Evolutionary conservation across 1,140 invertebrate species (phyloP), one percentile per base, ranked within the genome.

Genomic region (Pentalonia nigronervosa): DNA sequence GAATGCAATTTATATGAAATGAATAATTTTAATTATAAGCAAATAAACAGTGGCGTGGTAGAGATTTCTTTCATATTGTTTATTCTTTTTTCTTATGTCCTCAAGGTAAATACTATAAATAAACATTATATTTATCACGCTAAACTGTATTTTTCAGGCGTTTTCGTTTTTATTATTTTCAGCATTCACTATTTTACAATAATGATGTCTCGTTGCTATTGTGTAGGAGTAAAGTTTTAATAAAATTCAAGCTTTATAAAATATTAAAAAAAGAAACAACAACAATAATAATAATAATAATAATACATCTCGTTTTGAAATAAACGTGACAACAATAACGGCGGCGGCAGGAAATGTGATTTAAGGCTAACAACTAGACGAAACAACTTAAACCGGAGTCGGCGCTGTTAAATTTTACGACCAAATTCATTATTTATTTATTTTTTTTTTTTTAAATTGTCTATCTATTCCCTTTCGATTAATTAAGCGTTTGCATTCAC

Each of bases 91-190:
- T 47, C 25, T 89, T 36, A 53, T 89, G 8, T 53, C 50, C 50
- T 34, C 34, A 4, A 89, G 34, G 48, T 56, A 89, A 56, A 56
- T 56, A 14, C 23, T 76, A 86, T 86, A 53, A 56, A 30, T 47
- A 47, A n/a, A 53, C 36, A 53, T 56, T 87, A 48, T 87, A 87
- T 84, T 30, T 56, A 89, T 89, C 50, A 41, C 3, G 34, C 6
- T 76, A 34, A 25, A 41, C 36, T 36, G 11, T 23, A 23, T n/a
- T 34, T 89, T 89, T 11, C 23, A 23, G 21, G 20, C 48, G 21
- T 89, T 89, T 89, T 36, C 36, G 9, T 87, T 87, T 87, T 89
- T 34, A 34, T 89, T 53, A 53, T 53, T 89, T 53, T 89, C 34
- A 21, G 8, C 21, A 23, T 89, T 41, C 56, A 56, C 48, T 89